phyloP scores from a whole-genome alignment of 23 tunicate species.

The Phallusia fumigata region DNA sequence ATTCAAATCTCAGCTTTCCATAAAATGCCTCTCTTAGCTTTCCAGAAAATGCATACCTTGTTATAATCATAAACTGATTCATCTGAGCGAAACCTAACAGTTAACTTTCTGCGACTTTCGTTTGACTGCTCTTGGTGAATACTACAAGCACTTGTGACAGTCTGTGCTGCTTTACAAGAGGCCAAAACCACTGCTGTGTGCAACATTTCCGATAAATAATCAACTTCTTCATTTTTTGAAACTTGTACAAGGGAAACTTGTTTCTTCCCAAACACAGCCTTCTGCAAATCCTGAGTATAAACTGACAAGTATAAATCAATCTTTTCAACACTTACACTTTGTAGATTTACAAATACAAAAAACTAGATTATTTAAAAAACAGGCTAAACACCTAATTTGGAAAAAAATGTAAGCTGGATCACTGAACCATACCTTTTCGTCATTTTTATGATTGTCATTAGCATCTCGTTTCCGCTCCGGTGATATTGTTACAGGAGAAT shows the following conservation, averaged over 20 bases:
- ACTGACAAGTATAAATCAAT: no score
- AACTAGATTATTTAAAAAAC: no score
- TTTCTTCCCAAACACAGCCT: not conserved
- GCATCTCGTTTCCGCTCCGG: slow-evolving; percentile 14
- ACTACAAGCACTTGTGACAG: not conserved
- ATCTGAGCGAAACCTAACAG: no score
- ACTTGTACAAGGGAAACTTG: not conserved
- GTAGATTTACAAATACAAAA: no score
- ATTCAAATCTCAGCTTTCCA: no score
- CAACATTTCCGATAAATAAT: slow-evolving; percentile 9
- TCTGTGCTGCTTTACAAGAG: slow-evolving; percentile 9
- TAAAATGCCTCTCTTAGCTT: no score
- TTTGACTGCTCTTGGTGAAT: not conserved
- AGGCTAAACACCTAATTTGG: no score
- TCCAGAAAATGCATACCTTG: no score
- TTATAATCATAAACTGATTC: no score
- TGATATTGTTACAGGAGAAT: slow-evolving; percentile 22
- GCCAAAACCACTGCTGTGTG: slow-evolving; percentile 26
- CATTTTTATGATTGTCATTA: not conserved
- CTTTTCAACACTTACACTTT: no score
- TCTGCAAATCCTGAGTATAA: not conserved
- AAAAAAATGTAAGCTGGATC: not conserved
- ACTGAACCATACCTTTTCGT: not conserved
- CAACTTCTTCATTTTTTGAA: not conserved
- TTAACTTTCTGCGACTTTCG: no score